Percentiles rank a stretch among this genome's conserved stretches.
phyloP scores from a whole-genome alignment of 2,888 invertebrate species.

The Prosopocoilus inquinatus region DNA sequence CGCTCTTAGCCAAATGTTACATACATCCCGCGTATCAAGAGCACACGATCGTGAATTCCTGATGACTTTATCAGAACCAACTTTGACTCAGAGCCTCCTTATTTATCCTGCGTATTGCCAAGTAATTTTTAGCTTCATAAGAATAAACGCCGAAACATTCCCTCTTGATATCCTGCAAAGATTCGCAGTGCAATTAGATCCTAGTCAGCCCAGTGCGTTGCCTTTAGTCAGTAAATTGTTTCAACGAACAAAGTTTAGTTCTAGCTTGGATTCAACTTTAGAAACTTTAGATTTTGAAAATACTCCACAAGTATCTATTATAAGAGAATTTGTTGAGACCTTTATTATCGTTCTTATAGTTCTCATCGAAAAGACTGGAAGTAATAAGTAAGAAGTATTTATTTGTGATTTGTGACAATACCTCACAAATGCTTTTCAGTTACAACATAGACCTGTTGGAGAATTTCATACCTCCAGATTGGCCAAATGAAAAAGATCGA shows the following conservation, averaged over 20 bases:
- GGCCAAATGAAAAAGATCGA: constrained; percentile 15
- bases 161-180: constrained; percentile 47
- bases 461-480: constrained; percentile 33
- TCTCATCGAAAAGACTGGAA: constrained; percentile 47
- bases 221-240: constrained; percentile 48
- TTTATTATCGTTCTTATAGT: constrained; percentile 53
- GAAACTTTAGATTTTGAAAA: constrained; percentile 52
- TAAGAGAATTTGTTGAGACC: constrained; percentile 55
- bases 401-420: not conserved
- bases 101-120: constrained; percentile 41
- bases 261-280: constrained; percentile 53
- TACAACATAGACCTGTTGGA: constrained; percentile 43
- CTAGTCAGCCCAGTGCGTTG: constrained; percentile 57
- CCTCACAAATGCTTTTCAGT: constrained; percentile 25
- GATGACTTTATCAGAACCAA: constrained; percentile 46
- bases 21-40: constrained; percentile 40
- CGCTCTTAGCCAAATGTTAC: constrained; percentile 55
- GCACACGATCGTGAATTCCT: constrained; percentile 42
- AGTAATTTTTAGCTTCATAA: constrained; percentile 42
- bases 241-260: constrained; percentile 34
- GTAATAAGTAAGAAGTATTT: constrained; percentile 28
- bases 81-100: constrained; percentile 45
- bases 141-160: constrained; percentile 39
- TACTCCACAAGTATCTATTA: constrained; percentile 35
- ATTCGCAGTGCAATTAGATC: constrained; percentile 60